Base-by-base conservation (phyloP, 2,797 vertebrate species). In the Pseudotriccus pelzelni region DNA sequence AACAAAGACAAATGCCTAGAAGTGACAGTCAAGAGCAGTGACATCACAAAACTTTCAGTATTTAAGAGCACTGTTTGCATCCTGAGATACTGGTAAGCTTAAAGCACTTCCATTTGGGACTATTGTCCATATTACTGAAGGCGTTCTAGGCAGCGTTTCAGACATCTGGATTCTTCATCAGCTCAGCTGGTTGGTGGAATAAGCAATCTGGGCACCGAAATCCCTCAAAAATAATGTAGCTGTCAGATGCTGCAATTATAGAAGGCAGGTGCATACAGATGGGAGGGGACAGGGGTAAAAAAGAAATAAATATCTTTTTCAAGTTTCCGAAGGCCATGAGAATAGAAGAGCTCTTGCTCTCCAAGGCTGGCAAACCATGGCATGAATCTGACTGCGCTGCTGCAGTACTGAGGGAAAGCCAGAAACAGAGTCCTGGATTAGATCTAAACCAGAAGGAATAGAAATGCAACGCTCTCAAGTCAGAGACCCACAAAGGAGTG, bases 331-430 rank as follows among this genome's bases (percentile, higher is more conserved):
- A 58, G 44, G 62, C 7, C 17, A 32, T 8, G 43, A 75, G 53
- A 62, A 28, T 1, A 50, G 36, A 81, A 44, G 25, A 84, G 36
- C 22, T n/a, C 20, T 55, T 39, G 43, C 19, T 72, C 27, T 60
- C 1, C 0, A 2, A 80, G 22, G 56, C 1, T 85, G 52, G n/a
- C 20, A 77, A 56, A 74, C 34, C 24, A 36, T 2, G 15, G 52
- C 69, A 64, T 7, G 15, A 34, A 69, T 76, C 47, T 46, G 39
- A 69, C 36, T 21, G 7, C 0, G 1, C 62, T 72, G 39, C 12
- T 80, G 49, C 16, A 55, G 11, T 60, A 39, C 32, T n/a, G 28
- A 76, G 36, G 23, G 30, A 87, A 90, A 81, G 21, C 15, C 64
- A 95, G 63, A 10, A 60, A 60, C 5, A 63, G 34, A 2, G 11